phyloP scores from a whole-genome alignment of 2,888 invertebrate species.

The Leucophenga montana region DNA sequence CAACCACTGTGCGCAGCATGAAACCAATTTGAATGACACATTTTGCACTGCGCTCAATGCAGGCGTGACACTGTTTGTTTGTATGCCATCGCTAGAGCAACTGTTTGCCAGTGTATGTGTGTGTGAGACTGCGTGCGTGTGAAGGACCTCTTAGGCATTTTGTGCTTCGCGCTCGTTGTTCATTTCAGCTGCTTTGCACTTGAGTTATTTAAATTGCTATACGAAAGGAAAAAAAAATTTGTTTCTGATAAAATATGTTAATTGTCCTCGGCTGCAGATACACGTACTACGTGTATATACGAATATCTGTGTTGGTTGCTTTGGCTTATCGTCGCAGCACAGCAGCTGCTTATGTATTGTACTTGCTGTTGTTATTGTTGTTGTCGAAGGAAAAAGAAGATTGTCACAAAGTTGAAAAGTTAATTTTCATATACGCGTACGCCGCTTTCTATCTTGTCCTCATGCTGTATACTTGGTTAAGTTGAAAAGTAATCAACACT shows the following conservation, averaged over 20 bases:
- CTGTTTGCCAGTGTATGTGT: too few relatives aligned
- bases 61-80: conserved; percentile 35
- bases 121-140: too few relatives aligned
- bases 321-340: neutral
- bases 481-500: too few relatives aligned
- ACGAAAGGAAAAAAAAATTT: conserved; percentile 42
- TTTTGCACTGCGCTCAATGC: conserved; percentile 23
- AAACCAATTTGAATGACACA: neutral
- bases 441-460: conserved; percentile 1
- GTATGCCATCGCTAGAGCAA: too few relatives aligned
- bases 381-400: conserved; percentile 33
- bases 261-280: conserved; percentile 51
- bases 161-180: conserved; percentile 53
- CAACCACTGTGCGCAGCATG: neutral
- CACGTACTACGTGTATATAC: too few relatives aligned
- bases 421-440: conserved; percentile 55
- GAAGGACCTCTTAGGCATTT: conserved; percentile 30
- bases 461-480: too few relatives aligned
- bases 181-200: conserved; percentile 55
- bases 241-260: conserved; percentile 62
- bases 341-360: too few relatives aligned
- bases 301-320: conserved; percentile 32
- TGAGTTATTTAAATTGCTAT: conserved; percentile 61
- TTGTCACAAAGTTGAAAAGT: conserved; percentile 62
- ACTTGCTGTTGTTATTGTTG: too few relatives aligned